Evolutionary conservation across 2,888 invertebrate species (phyloP), one percentile per base, ranked within the genome.

Genomic region (Macaria notata): DNA sequence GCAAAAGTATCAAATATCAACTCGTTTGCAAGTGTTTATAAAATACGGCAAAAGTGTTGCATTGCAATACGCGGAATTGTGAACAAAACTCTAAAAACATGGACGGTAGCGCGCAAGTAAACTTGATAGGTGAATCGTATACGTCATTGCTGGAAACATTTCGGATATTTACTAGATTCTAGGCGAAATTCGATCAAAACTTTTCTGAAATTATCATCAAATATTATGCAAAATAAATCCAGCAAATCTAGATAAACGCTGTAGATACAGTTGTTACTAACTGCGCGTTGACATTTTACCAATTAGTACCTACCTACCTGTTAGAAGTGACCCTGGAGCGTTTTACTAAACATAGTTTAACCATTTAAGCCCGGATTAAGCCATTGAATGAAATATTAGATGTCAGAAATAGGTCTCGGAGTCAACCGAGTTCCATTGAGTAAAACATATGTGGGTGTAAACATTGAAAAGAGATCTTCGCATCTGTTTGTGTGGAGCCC

Each of bases 401-500:
- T 31, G 54, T 55, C 51, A 51, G 44, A 47, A 47, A 45, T 51
- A 38, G 53, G 48, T 52, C 46, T 54, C 41, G 33, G 48, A 48
- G 56, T 63, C 61, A 54, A 53, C 64, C 55, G 65, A 62, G 61
- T 30, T 49, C 63, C 62, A 68, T 68, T 67, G 49, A 51, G 41
- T 57, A 46, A 60, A 66, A 69, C 70, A 76, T 71, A 75, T 79
- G 78, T 78, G 77, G 74, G 73, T 75, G 79, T 81, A 79, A 79
- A 82, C 78, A 79, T 76, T 76, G 72, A 71, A 78, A 72, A 78
- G 70, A 80, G 74, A 76, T 73, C 75, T 75, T 72, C 72, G 68
- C 78, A 81, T 76, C 72, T 79, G 74, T 75, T 71, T 75, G 72
- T 61, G 64, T 71, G 68, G 70, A 77, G 75, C 75, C 84, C 86